Evolutionary conservation across 53 echinoderm and acorn worm species (phyloP), one percentile per base, ranked within the genome.

Genomic region (Patiria pectinifera): DNA sequence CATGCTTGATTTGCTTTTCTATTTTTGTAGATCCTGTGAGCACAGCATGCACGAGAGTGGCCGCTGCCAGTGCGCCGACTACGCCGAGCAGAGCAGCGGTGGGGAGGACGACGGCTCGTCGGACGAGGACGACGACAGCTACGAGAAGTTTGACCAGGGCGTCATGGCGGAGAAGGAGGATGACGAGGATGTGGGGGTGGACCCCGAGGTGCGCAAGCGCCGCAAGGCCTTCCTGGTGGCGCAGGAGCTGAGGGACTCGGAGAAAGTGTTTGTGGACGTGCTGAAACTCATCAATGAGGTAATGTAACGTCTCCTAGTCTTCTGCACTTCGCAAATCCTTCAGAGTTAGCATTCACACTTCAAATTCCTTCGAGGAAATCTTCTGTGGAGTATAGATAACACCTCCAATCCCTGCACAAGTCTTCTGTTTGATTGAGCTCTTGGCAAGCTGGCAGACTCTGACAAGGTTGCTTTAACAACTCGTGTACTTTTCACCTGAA

Each of bases 191-290:
- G 82, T 83, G 45, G 92, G 94, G 59, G 82, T 86, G 45, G 94
- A 89, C 23, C 80, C 94, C 75, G 46, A 82, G 76, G 80, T 86
- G 5, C 92, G 94, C 76, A 95, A 95, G 91, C 89, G 82, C 53
- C 94, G 94, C 87, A 99, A 99, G 91, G 99, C 97, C 1, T 95
- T 94, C 85, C 89, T 94, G 72, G 99, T 99, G 10, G 99, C 97
- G 18, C 96, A 97, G 90, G 99, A 99, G 94, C 94, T 99, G 19
- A 77, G 93, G 14, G 96, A 95, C 62, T 99, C 99, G 0, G 99
- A 99, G 91, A 94, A 71, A 21, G 97, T 96, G 70, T 99, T 99
- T 78, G 99, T 99, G 59, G 96, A 97, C 87, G 96, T 99, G 59
- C 85, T 99, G 23, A 95, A 87, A 77, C 91, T 99, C 44, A 93